Conservation (phyloP, 2,888 invertebrate species). For the Cataglyphis albicans region DNA sequence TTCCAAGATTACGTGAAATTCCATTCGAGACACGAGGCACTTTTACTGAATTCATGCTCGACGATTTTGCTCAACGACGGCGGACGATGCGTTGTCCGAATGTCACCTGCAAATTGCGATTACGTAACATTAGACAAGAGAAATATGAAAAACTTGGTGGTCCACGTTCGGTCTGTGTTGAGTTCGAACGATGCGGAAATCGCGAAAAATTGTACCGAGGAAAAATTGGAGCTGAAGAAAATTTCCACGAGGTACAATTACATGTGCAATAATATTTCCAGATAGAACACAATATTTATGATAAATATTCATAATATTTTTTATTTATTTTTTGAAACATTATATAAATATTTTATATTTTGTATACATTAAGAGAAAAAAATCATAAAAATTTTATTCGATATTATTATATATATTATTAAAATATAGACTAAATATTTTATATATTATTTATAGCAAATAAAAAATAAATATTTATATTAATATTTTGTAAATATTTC, state of each 20-base stretch:
- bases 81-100: slow-evolving; percentile 69
- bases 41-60: slow-evolving; percentile 88
- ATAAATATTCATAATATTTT: no score
- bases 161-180: slow-evolving; percentile 3
- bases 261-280: neutral
- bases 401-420: no score
- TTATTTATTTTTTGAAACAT: no score
- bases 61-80: slow-evolving; percentile 80
- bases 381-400: no score
- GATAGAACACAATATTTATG: no score
- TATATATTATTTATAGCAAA: no score
- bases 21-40: slow-evolving; percentile 86
- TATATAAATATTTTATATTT: no score
- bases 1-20: slow-evolving; percentile 84
- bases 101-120: slow-evolving; percentile 73
- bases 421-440: no score
- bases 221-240: slow-evolving; percentile 17
- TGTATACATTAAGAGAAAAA: no score
- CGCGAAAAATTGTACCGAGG: neutral
- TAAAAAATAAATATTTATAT: no score
- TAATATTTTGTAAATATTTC: no score
- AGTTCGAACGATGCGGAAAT: slow-evolving; percentile 18
- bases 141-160: slow-evolving; percentile 50
- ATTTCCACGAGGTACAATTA: slow-evolving; percentile 55
- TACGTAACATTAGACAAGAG: slow-evolving; percentile 71